Conservation (phyloP, 30 jellyfish, hydroid and myxozoan species). For the Aurelia sp. region DNA sequence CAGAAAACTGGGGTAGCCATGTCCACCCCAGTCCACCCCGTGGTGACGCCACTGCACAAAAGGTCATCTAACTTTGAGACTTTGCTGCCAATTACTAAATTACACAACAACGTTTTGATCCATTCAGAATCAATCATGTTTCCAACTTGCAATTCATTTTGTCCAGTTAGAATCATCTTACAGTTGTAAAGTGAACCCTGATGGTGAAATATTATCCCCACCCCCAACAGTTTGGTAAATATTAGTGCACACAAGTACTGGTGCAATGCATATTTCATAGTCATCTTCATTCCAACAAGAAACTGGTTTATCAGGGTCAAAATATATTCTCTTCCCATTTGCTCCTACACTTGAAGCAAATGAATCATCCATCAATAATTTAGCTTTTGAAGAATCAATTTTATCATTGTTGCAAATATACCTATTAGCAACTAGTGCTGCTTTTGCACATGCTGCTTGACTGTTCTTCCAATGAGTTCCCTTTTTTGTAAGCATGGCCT, state of each 20-base stretch:
- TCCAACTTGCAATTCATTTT: no score
- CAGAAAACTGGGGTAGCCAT: no score
- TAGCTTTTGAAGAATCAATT: conserved; percentile 70
- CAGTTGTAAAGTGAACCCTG: conserved; percentile 83
- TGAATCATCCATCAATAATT: conserved; percentile 92
- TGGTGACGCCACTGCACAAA: no score
- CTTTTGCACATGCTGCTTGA: conserved; percentile 84
- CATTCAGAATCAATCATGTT: no score
- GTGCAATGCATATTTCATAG: conserved; percentile 92
- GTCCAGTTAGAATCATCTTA: neutral
- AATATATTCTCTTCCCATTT: conserved; percentile 59
- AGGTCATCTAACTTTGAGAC: no score
- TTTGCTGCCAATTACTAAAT: no score
- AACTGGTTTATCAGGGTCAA: conserved; percentile 79
- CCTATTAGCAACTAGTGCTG: conserved; percentile 89
- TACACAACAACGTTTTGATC: no score
- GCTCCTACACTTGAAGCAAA: conserved; percentile 71
- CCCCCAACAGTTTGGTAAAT: conserved; percentile 96
- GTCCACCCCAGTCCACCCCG: no score
- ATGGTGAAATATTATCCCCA: conserved; percentile 92
- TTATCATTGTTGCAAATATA: conserved; percentile 82
- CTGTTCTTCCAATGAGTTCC: conserved; percentile 79
- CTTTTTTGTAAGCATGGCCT: conserved; percentile 71
- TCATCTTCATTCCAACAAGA: conserved; percentile 96
- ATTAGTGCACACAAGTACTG: conserved; percentile 91